Evolutionary conservation across 2,888 invertebrate genomes (phyloP).

Genomic region (Embidobia sp.): DNA sequence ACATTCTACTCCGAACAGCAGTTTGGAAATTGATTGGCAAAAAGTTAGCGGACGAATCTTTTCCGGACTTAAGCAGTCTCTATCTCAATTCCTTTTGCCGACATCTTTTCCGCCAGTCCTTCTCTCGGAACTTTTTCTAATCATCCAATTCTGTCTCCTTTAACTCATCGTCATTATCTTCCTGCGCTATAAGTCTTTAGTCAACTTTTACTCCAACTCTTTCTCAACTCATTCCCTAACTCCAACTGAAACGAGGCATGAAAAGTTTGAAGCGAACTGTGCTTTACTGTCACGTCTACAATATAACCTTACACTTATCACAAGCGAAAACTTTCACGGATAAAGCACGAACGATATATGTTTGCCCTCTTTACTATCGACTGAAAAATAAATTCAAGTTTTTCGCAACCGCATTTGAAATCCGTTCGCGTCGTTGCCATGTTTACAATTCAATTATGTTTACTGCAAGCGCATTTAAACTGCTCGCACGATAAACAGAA

Average conservation of each 20-base stretch:
- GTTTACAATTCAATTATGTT: no score
- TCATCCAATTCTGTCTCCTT: constrained; percentile 57
- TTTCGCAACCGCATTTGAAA: no score
- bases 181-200: constrained; percentile 48
- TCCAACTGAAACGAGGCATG: constrained; percentile 34
- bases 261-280: constrained; percentile 51
- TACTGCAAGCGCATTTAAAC: no score
- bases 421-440: no score
- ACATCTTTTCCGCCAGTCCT: constrained; percentile 37
- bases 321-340: constrained; percentile 32
- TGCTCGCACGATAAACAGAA: background rate
- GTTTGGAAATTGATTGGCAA: constrained; percentile 34
- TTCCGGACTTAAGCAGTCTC: constrained; percentile 34
- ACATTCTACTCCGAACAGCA: constrained; percentile 32
- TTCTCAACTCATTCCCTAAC: constrained; percentile 50
- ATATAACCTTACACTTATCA: constrained; percentile 42
- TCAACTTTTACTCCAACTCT: constrained; percentile 51
- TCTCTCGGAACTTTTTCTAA: constrained; percentile 54
- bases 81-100: constrained; percentile 36
- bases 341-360: constrained; percentile 15
- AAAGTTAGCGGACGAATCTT: constrained; percentile 37
- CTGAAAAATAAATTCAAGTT: background rate
- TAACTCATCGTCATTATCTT: constrained; percentile 61
- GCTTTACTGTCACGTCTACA: constrained; percentile 49
- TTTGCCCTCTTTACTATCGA: background rate